Percentiles rank a stretch among this genome's conserved stretches.
Evolutionary conservation across 2,797 vertebrate species (phyloP).

Genomic region (Phalanger gymnotis): DNA sequence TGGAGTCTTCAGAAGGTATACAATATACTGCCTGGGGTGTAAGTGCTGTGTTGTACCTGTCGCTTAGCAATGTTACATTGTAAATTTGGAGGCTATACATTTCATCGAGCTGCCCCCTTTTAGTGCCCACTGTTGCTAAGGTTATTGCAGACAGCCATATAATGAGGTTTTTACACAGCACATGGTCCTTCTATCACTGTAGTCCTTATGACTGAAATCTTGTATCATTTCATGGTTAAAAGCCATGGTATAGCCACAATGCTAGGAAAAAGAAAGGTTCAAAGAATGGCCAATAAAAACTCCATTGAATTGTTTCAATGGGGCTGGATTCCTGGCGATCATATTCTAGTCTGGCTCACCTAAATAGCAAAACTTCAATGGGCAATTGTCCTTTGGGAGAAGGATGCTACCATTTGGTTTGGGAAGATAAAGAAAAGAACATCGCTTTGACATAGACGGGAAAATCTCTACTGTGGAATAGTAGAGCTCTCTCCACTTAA

Average conservation of each 20-base stretch:
- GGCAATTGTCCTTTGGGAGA: constrained; percentile 32
- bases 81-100: constrained; percentile 2
- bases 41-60: not conserved
- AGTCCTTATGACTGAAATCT: constrained; percentile 37
- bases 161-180: constrained; percentile 58
- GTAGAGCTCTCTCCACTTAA: not conserved
- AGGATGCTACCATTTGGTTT: constrained; percentile 26
- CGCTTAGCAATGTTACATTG: constrained; percentile 34
- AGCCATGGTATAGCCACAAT: not conserved
- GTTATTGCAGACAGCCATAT: constrained; percentile 45
- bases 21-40: not conserved
- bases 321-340: constrained; percentile 20
- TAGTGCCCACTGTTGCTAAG: constrained; percentile 45
- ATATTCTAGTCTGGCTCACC: constrained; percentile 1
- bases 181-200: constrained; percentile 32
- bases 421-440: constrained; percentile 23
- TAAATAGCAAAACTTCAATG: constrained; percentile 9
- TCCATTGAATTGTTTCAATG: constrained; percentile 39
- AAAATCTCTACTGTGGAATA: not conserved
- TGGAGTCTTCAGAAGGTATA: constrained; percentile 12
- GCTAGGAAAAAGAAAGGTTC: not conserved
- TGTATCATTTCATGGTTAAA: not conserved
- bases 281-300: not conserved
- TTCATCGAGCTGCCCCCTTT: constrained; percentile 53
- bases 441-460: constrained; percentile 6